A percentile compares a stretch with the other conserved stretches of the same genome.
These are phyloP conservation scores for Spodoptera picta DNA, from an alignment of 2,888 invertebrate genomes.

Conservation along the genomic window DNA sequence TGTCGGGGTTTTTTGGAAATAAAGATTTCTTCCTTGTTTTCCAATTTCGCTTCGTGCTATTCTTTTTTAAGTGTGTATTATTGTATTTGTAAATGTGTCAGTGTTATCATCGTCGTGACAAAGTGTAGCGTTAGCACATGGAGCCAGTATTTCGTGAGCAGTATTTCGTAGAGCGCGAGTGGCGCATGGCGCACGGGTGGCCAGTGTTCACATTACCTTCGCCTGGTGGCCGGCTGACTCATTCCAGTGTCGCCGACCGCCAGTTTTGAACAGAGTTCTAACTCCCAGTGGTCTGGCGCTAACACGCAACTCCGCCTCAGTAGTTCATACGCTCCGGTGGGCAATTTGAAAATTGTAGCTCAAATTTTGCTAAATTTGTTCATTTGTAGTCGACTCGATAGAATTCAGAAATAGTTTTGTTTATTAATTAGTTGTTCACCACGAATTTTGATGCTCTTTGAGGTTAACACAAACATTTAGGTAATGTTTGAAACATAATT, in stretches of 20 bases:
- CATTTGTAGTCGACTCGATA: slow-evolving; percentile 53
- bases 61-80: neutral
- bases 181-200: slow-evolving; percentile 67
- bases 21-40: slow-evolving; percentile 1
- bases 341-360: slow-evolving; percentile 76
- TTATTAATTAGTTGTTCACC: slow-evolving; percentile 32
- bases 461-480: neutral
- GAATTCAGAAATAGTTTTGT: slow-evolving; percentile 44
- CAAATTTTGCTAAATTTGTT: slow-evolving; percentile 65
- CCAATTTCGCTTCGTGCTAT: neutral
- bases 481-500: neutral
- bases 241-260: slow-evolving; percentile 70
- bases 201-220: slow-evolving; percentile 72
- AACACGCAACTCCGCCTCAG: slow-evolving; percentile 82
- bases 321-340: slow-evolving; percentile 78
- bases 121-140: slow-evolving; percentile 46
- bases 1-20: slow-evolving; percentile 3
- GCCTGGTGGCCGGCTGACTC: slow-evolving; percentile 74
- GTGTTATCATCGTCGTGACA: slow-evolving; percentile 41
- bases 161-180: slow-evolving; percentile 61
- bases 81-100: slow-evolving; percentile 32
- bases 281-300: slow-evolving; percentile 76
- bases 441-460: slow-evolving; percentile 3
- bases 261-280: slow-evolving; percentile 73
- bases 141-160: slow-evolving; percentile 60